Conservation (phyloP, 2,888 invertebrate genomes). For the Vanessa cardui region DNA sequence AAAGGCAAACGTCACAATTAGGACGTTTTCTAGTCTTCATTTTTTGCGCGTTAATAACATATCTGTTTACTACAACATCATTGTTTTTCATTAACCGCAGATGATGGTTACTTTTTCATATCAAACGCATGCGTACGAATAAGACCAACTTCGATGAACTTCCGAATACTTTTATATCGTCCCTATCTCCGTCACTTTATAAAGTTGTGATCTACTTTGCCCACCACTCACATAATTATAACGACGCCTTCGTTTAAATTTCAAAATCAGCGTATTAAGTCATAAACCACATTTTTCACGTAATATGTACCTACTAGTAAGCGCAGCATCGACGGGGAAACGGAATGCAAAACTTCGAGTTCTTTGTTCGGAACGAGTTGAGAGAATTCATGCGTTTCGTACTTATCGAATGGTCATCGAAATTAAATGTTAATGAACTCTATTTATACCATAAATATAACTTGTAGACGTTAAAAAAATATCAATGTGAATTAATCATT, state of each 20-base stretch:
- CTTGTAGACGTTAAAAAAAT: background rate
- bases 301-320: slow-evolving; percentile 5
- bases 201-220: no score
- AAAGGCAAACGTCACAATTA: no score
- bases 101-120: no score
- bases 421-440: slow-evolving; percentile 7
- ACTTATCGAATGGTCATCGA: slow-evolving; percentile 5
- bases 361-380: slow-evolving; percentile 5
- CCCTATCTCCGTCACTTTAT: no score
- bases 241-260: background rate
- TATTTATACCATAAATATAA: background rate
- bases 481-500: background rate
- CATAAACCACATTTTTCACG: slow-evolving; percentile 38
- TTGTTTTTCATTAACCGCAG: no score
- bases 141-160: no score
- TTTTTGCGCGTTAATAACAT: no score
- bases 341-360: slow-evolving; percentile 25
- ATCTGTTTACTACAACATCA: no score
- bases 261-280: background rate
- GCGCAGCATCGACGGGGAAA: slow-evolving; percentile 23
- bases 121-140: no score
- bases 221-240: background rate
- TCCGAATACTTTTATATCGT: no score
- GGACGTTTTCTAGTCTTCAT: no score
- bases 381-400: slow-evolving; percentile 1